phyloP scores from a whole-genome alignment of 2,113 vertebrate species.

The Prietella phreatophila region DNA sequence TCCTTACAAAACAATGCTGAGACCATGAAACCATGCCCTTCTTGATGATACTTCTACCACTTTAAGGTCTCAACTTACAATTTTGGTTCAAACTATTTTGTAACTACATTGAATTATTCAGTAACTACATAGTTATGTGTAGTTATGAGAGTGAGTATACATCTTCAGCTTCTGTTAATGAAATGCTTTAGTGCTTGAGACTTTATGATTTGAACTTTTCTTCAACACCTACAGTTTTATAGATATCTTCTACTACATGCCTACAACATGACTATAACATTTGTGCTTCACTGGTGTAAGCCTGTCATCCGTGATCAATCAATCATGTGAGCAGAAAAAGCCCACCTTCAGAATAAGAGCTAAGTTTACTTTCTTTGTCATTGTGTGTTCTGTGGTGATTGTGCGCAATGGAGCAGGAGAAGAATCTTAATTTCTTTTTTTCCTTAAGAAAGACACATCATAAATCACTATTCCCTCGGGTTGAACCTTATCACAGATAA shows the following conservation, averaged over 20 bases:
- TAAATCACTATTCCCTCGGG: constrained; percentile 28
- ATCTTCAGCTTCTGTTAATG: background rate
- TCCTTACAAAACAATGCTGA: background rate
- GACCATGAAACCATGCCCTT: background rate
- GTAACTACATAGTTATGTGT: background rate
- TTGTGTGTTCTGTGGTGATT: constrained; percentile 25
- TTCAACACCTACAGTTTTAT: background rate
- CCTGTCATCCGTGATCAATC: background rate
- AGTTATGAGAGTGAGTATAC: background rate
- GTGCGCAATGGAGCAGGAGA: background rate
- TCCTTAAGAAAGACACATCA: constrained; percentile 5
- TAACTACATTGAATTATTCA: background rate
- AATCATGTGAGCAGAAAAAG: background rate
- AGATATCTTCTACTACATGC: background rate
- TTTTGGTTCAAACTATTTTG: background rate
- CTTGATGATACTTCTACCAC: background rate
- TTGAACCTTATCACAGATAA: constrained; percentile 29
- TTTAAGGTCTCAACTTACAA: background rate
- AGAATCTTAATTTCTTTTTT: background rate
- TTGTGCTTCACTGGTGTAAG: background rate
- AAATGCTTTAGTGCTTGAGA: background rate
- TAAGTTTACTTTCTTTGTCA: background rate
- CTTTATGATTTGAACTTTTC: background rate
- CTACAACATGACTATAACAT: too few species aligned
- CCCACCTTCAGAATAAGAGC: background rate